phyloP scores from a whole-genome alignment of 1,140 invertebrate species.

The Megalopta genalis region DNA sequence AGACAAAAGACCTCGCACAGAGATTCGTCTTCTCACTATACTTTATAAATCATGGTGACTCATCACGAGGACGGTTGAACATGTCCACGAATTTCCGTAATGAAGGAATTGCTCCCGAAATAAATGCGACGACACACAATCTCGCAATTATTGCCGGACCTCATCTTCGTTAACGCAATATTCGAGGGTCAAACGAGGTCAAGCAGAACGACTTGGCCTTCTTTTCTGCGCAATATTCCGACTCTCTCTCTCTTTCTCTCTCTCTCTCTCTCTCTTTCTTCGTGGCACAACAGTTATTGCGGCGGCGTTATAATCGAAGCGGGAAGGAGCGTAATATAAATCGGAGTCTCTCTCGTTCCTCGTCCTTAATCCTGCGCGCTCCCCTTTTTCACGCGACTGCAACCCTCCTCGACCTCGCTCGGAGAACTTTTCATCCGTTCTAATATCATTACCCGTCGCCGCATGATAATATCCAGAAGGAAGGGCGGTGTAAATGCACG shows the following conservation, averaged over 20 bases:
- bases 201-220: too few relatives aligned
- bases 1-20: too few relatives aligned
- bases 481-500: constrained; percentile 22
- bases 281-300: constrained; percentile 3
- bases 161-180: not conserved
- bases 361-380: not conserved
- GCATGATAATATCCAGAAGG: constrained; percentile 38
- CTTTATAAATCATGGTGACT: too few relatives aligned
- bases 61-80: too few relatives aligned
- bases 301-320: constrained; percentile 16
- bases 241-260: too few relatives aligned
- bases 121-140: too few relatives aligned
- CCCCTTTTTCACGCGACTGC: not conserved
- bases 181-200: not conserved
- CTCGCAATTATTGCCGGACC: not conserved
- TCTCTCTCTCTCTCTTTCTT: too few relatives aligned
- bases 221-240: not conserved
- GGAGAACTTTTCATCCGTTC: constrained; percentile 13
- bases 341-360: not conserved
- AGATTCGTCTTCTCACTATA: too few relatives aligned
- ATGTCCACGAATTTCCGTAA: too few relatives aligned
- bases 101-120: too few relatives aligned
- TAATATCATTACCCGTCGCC: constrained; percentile 38
- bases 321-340: constrained; percentile 26
- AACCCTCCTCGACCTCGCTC: not conserved